Conservation (phyloP, 2,113 vertebrate species). For the Ictidomys tridecemlineatus region DNA sequence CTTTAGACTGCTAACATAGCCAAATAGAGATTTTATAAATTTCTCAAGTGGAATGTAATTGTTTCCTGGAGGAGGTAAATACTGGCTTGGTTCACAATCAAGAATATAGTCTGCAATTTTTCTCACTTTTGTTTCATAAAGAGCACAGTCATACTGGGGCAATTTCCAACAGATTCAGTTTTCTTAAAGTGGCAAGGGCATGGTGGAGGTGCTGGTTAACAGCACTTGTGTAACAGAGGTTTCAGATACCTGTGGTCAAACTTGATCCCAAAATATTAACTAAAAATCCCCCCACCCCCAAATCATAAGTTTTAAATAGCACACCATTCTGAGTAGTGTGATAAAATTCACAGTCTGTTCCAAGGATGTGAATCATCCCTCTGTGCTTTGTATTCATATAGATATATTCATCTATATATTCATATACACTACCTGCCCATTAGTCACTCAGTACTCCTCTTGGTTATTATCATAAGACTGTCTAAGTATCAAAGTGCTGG, state of each 20-base stretch:
- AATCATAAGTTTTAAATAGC: not conserved
- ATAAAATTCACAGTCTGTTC: not conserved
- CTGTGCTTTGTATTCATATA: too few relatives aligned
- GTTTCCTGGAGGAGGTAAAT: conserved; percentile 26
- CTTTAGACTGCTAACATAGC: not conserved
- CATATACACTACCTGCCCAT: not conserved
- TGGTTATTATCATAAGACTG: not conserved
- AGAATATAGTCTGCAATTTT: not conserved
- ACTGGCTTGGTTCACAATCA: not conserved
- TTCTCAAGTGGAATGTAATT: not conserved
- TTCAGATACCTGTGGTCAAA: not conserved
- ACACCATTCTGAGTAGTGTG: not conserved
- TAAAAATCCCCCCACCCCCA: not conserved
- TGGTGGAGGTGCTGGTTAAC: not conserved
- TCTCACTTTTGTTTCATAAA: conserved; percentile 14
- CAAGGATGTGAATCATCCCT: not conserved
- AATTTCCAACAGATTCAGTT: not conserved
- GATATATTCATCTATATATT: too few relatives aligned
- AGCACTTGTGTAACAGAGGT: not conserved
- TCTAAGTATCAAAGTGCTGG: not conserved
- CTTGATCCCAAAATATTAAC: not conserved
- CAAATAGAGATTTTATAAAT: conserved; percentile 16
- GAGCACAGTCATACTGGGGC: not conserved
- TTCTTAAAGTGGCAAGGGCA: not conserved
- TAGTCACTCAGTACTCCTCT: not conserved